Conservation (phyloP, 2,888 invertebrate species). For the Cheilosia urbana region DNA sequence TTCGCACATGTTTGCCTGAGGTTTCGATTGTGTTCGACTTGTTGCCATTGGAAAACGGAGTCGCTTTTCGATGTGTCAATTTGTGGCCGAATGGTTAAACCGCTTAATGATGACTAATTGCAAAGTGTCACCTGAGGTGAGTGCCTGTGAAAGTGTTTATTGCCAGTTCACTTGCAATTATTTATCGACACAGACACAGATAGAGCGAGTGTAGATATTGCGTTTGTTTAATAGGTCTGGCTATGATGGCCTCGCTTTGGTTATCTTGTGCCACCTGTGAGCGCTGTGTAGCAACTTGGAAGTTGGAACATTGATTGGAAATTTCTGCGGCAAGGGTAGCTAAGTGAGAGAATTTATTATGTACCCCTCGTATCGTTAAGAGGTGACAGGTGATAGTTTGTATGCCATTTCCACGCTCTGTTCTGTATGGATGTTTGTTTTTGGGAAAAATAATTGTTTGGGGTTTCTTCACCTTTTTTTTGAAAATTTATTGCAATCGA, state of each 20-base stretch:
- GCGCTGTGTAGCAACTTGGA: neutral
- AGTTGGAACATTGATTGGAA: constrained; percentile 4
- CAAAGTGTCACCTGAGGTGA: neutral
- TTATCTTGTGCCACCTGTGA: constrained; percentile 4
- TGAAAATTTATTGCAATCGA: constrained; percentile 36
- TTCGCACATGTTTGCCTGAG: neutral
- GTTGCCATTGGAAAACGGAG: neutral
- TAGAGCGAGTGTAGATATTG: neutral
- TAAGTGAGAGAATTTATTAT: constrained; percentile 14
- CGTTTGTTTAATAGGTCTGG: neutral
- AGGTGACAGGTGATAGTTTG: constrained; percentile 30
- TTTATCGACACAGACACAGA: neutral
- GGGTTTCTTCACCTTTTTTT: neutral
- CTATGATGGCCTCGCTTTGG: constrained; percentile 18
- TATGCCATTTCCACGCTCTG: neutral
- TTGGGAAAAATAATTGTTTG: constrained; percentile 7
- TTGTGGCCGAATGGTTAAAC: constrained; percentile 9
- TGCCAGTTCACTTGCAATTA: constrained; percentile 11
- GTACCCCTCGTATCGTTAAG: constrained; percentile 1
- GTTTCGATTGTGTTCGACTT: constrained; percentile 17
- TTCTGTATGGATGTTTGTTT: constrained; percentile 17
- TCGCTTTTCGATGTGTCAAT: constrained; percentile 9
- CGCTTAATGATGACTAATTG: constrained; percentile 35
- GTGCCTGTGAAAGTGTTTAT: constrained; percentile 2
- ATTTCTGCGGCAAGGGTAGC: neutral